A percentile compares a stretch with the other conserved stretches of the same genome.
These are phyloP conservation scores for Lepeophtheirus nordmannii DNA, from an alignment of 2,888 invertebrate species.

Conservation along the genomic window DNA sequence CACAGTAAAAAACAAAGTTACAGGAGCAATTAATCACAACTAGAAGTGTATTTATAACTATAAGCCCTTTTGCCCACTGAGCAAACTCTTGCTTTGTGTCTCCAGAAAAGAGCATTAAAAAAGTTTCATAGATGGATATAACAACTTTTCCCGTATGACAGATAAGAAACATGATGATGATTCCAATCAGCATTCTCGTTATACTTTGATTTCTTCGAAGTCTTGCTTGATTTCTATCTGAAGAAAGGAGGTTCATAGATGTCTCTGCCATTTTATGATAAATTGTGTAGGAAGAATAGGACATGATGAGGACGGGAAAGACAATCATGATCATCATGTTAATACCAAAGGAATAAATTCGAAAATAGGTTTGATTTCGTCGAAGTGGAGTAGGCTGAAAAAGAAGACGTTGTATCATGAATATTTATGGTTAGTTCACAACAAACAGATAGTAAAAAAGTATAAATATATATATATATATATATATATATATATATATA, in stretches of 20 bases:
- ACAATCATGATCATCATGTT: constrained; percentile 14
- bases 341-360: constrained; percentile 4
- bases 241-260: constrained; percentile 1
- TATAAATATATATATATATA: too few species aligned
- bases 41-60: constrained; percentile 14
- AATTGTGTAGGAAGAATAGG: constrained; percentile 10
- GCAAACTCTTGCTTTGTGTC: background rate
- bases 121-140: constrained; percentile 11
- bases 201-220: constrained; percentile 17
- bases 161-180: constrained; percentile 16
- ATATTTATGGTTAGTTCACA: background rate
- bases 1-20: constrained; percentile 17
- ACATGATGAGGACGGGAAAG: background rate
- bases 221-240: constrained; percentile 8
- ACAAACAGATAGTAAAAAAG: too few species aligned
- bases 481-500: too few species aligned
- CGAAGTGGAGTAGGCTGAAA: constrained; percentile 9
- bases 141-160: constrained; percentile 22
- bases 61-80: constrained; percentile 13
- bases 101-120: constrained; percentile 1
- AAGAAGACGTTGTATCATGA: background rate
- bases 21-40: constrained; percentile 4
- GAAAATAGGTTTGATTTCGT: constrained; percentile 7
- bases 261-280: background rate
- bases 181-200: constrained; percentile 17